These are phyloP conservation scores for Mesembrinibis cayennensis DNA, from an alignment of 2,113 vertebrate species.

Conservation along the genomic window DNA sequence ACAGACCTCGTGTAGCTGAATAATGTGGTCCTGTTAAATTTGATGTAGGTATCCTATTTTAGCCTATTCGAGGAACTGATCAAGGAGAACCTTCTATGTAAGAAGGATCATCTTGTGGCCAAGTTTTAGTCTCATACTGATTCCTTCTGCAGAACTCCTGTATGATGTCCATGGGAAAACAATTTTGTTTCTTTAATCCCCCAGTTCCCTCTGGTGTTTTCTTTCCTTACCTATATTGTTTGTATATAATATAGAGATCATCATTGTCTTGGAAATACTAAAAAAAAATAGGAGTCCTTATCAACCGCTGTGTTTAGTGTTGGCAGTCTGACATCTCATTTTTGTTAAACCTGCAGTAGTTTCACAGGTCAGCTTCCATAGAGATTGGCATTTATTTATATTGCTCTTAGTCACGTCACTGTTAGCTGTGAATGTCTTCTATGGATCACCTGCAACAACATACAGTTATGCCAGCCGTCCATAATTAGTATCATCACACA, in stretches of 20 bases:
- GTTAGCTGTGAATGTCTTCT: neutral
- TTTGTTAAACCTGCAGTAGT: neutral
- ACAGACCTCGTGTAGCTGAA: neutral
- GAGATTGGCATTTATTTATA: neutral
- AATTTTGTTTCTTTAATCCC: neutral
- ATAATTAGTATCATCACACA: neutral
- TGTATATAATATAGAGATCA: neutral
- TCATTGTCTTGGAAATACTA: neutral
- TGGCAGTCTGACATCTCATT: neutral
- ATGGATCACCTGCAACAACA: neutral
- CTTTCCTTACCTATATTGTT: neutral
- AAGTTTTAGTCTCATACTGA: neutral
- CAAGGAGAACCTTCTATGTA: neutral
- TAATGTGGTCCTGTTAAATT: neutral
- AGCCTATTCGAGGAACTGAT: neutral
- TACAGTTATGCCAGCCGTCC: neutral
- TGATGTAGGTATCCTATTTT: neutral
- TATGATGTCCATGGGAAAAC: neutral
- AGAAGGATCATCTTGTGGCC: neutral
- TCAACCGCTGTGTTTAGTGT: neutral
- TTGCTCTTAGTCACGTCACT: neutral
- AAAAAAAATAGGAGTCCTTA: neutral
- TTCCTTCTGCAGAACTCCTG: neutral
- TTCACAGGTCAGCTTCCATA: neutral
- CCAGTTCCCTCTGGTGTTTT: neutral